phyloP scores from a whole-genome alignment of 1,140 invertebrate species.

The Sesamia nonagrioides region DNA sequence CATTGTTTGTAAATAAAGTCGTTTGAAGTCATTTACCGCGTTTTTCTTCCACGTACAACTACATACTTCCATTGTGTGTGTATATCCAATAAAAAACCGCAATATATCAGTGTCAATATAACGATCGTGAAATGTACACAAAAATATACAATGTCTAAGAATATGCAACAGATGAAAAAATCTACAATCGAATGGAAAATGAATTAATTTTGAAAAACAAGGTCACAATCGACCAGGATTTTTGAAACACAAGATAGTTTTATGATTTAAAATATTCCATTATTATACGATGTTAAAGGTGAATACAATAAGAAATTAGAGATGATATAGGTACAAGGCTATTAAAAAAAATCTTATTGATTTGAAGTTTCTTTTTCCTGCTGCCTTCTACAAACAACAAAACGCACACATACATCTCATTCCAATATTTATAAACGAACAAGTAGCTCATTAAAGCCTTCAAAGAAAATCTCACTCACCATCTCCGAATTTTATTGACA shows the following conservation, averaged over 20 bases:
- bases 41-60: neutral
- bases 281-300: too few relatives aligned
- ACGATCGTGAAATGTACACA: constrained; percentile 1
- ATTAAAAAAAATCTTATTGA: too few relatives aligned
- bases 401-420: neutral
- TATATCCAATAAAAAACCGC: constrained; percentile 9
- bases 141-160: constrained; percentile 7
- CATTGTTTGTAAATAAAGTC: constrained; percentile 3
- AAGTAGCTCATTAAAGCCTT: neutral
- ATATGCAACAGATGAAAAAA: neutral
- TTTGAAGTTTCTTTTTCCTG: neutral
- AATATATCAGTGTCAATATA: constrained; percentile 16
- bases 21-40: constrained; percentile 28
- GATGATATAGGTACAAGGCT: too few relatives aligned
- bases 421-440: too few relatives aligned
- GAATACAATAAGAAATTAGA: too few relatives aligned
- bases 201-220: neutral
- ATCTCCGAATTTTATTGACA: constrained; percentile 44
- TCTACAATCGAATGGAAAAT: neutral
- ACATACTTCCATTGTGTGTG: neutral
- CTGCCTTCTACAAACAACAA: neutral
- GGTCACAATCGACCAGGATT: neutral
- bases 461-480: constrained; percentile 24
- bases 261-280: too few relatives aligned
- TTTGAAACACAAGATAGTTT: neutral